Conservation (phyloP, 2,797 vertebrate genomes). For the Spondyliosoma cantharus region DNA sequence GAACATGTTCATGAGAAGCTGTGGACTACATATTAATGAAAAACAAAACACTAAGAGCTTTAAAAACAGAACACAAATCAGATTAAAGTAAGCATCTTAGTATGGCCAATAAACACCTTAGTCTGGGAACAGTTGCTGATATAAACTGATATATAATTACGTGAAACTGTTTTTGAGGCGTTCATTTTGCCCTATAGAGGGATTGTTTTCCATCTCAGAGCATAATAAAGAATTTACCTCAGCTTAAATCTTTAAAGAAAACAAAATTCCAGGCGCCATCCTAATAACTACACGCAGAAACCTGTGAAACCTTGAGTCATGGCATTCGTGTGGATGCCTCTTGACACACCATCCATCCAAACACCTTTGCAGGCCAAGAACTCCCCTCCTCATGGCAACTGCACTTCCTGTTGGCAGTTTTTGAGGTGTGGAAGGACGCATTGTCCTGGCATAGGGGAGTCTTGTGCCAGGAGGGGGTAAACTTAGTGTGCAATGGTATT, state of each 20-base stretch:
- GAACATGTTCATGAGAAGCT: not conserved
- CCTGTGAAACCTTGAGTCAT: too few relatives aligned
- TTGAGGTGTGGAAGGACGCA: too few relatives aligned
- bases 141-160: not conserved
- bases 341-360: too few relatives aligned
- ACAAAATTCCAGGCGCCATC: not conserved
- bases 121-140: not conserved
- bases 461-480: too few relatives aligned
- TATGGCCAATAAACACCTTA: not conserved
- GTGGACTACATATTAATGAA: not conserved
- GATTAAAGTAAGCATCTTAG: not conserved
- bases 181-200: not conserved
- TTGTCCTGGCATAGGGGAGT: too few relatives aligned
- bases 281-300: not conserved
- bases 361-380: too few relatives aligned
- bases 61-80: not conserved
- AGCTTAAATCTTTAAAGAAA: not conserved
- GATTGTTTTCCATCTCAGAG: not conserved
- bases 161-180: not conserved
- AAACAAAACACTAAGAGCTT: too few relatives aligned
- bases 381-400: too few relatives aligned
- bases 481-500: too few relatives aligned
- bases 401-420: too few relatives aligned
- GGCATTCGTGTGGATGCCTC: too few relatives aligned
- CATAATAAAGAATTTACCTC: not conserved